A percentile compares a stretch with the other conserved stretches of the same genome.
Conservation (phyloP, 2,113 vertebrate genomes). For the Apistogramma diplotaenia region DNA sequence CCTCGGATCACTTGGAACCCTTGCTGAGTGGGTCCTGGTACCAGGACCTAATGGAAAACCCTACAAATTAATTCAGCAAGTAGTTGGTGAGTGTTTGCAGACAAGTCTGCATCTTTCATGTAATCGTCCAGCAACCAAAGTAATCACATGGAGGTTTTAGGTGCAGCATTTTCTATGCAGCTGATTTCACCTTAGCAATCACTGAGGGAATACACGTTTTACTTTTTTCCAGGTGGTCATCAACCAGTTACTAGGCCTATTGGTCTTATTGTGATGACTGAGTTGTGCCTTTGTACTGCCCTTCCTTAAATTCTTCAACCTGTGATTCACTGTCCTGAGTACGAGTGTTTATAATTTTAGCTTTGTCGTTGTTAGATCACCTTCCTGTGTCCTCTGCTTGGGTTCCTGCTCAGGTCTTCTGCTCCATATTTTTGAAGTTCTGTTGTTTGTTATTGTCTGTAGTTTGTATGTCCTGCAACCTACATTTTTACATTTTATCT, state of each 20-base stretch:
- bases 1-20: too few species aligned
- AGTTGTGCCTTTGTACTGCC: neutral
- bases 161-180: neutral
- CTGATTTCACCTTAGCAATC: too few species aligned
- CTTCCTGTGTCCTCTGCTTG: neutral
- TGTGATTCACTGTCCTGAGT: neutral
- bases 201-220: too few species aligned
- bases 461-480: neutral
- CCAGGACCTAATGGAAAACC: too few species aligned
- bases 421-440: neutral
- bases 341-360: neutral
- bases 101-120: neutral
- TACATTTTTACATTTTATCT: too few species aligned
- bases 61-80: neutral
- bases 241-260: neutral
- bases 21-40: too few species aligned
- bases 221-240: too few species aligned
- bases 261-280: too few species aligned
- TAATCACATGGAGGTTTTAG: neutral
- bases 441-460: neutral
- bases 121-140: neutral
- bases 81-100: neutral
- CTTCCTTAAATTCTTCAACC: neutral
- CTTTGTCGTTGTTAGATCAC: neutral
- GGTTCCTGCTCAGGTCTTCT: neutral